These are phyloP conservation scores for Esox masquinongy DNA, from an alignment of 2,797 vertebrate species.

Conservation along the genomic window DNA sequence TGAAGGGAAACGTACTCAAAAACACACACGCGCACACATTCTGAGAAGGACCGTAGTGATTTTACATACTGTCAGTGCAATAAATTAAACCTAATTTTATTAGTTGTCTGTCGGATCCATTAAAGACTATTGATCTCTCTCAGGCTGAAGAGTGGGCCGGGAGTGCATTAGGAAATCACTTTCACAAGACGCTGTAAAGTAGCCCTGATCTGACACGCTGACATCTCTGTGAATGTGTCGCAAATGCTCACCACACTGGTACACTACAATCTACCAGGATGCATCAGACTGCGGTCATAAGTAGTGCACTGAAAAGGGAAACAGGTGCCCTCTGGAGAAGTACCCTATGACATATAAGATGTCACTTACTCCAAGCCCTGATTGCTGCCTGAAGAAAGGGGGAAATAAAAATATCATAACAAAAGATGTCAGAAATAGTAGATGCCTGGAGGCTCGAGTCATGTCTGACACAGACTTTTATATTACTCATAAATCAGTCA, in stretches of 20 bases:
- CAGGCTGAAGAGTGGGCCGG: conserved; percentile 15
- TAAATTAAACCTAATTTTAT: conserved; percentile 60
- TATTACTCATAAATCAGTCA: conserved; percentile 46
- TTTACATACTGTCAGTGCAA: conserved; percentile 49
- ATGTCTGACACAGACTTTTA: conserved; percentile 27
- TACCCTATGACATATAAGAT: not conserved
- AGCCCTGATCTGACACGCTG: conserved; percentile 38
- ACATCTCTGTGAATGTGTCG: conserved; percentile 34
- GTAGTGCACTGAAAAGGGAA: not conserved
- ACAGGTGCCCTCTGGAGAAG: not conserved
- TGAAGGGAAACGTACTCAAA: not conserved
- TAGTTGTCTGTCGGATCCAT: conserved; percentile 53
- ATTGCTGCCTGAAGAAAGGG: conserved; percentile 43
- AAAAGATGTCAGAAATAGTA: conserved; percentile 11
- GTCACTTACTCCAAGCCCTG: conserved; percentile 34
- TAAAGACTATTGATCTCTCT: conserved; percentile 54
- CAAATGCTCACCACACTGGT: not conserved
- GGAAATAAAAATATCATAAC: conserved; percentile 33
- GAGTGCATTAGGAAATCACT: conserved; percentile 58
- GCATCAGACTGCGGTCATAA: not conserved
- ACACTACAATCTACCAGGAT: not conserved
- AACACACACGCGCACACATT: not conserved
- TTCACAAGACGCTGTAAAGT: conserved; percentile 49
- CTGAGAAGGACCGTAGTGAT: conserved; percentile 9
- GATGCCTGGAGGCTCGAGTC: conserved; percentile 6